Conservation (phyloP, 2,888 invertebrate genomes). For the Megaustenia siamemsis region DNA sequence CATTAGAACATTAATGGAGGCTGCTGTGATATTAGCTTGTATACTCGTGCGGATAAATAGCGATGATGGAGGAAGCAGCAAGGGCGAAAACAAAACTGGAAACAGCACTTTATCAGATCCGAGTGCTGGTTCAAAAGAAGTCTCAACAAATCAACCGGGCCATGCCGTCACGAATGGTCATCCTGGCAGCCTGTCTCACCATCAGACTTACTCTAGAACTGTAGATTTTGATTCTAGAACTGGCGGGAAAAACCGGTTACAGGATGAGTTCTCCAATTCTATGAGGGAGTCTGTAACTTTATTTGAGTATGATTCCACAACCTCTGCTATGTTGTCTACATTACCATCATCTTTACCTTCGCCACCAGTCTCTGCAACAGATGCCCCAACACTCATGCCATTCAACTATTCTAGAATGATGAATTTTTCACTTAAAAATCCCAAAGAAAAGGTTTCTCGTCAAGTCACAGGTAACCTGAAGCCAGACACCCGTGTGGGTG, state of each 20-base stretch:
- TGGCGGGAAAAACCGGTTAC: neutral
- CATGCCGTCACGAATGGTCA: neutral
- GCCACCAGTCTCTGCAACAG: neutral
- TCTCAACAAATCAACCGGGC: neutral
- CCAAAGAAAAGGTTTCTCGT: neutral
- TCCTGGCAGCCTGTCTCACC: neutral
- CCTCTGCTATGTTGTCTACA: neutral
- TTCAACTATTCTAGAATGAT: neutral
- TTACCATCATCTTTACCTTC: neutral
- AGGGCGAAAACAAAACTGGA: neutral
- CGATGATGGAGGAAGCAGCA: too few species aligned
- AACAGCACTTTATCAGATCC: neutral
- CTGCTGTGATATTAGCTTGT: neutral
- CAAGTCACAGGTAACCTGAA: neutral
- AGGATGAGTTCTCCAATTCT: neutral
- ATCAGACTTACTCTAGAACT: neutral
- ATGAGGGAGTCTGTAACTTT: neutral
- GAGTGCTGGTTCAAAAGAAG: too few species aligned
- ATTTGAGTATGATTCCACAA: neutral
- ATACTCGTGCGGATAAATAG: neutral
- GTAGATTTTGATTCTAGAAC: neutral
- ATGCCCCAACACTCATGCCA: neutral
- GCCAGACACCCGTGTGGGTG: slow-evolving; percentile 65
- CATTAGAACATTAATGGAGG: neutral
- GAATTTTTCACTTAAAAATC: neutral